A percentile compares a stretch with the other conserved stretches of the same genome.
phyloP scores from a whole-genome alignment of 53 echinoderm and acorn worm species.

The Patiria pectinifera region DNA sequence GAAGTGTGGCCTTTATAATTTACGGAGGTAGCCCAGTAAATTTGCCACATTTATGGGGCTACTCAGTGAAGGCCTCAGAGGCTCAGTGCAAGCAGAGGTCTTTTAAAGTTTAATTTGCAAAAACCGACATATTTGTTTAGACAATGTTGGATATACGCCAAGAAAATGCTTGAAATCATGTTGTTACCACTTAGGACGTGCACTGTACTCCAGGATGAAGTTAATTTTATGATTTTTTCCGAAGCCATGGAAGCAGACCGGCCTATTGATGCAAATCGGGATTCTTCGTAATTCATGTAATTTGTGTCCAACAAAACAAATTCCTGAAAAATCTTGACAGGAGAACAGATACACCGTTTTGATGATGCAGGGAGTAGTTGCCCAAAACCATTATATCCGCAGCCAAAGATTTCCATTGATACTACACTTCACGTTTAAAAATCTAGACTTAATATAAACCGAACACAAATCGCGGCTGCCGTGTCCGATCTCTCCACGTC shows the following conservation, averaged over 20 bases:
- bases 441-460: background rate
- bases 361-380: conserved; percentile 10
- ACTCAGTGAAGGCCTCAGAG: too few relatives aligned
- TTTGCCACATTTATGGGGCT: too few relatives aligned
- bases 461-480: too few relatives aligned
- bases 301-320: background rate
- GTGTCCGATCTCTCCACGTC: too few relatives aligned
- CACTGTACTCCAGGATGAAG: conserved; percentile 38
- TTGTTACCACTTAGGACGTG: background rate
- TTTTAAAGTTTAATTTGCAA: too few relatives aligned
- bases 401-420: conserved; percentile 37
- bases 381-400: conserved; percentile 64
- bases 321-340: conserved; percentile 16
- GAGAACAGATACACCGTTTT: conserved; percentile 27
- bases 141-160: too few relatives aligned
- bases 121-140: too few relatives aligned
- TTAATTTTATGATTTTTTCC: background rate
- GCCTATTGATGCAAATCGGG: background rate
- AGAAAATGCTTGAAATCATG: background rate
- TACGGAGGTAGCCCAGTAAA: too few relatives aligned
- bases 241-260: background rate
- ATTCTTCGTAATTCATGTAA: background rate
- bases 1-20: too few relatives aligned
- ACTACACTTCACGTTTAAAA: background rate
- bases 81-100: too few relatives aligned